Evolutionary conservation across 2,113 vertebrate species (phyloP).

Genomic region (Percina caprodes): DNA sequence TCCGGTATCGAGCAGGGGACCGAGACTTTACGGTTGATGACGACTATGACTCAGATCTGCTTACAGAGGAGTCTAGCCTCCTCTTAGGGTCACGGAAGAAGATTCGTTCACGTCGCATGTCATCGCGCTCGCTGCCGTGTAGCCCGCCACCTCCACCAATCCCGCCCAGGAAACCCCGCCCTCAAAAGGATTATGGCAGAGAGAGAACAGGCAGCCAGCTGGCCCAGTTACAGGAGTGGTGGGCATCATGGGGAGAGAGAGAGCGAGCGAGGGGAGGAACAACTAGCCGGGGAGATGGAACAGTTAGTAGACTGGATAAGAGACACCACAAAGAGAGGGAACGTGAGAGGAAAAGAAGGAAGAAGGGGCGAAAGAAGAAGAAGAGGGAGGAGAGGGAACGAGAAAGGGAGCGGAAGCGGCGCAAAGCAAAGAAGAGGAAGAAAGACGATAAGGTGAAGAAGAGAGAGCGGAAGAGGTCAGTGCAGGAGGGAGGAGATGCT

Average conservation of each 20-base stretch:
- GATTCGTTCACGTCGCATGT: slow-evolving; percentile 79
- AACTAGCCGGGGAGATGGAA: slow-evolving; percentile 30
- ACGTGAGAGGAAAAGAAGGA: slow-evolving; percentile 81
- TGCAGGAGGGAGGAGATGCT: slow-evolving; percentile 74
- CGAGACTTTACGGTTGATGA: slow-evolving; percentile 70
- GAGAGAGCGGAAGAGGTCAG: slow-evolving; percentile 78
- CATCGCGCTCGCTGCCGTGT: slow-evolving; percentile 82
- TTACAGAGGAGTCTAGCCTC: slow-evolving; percentile 85
- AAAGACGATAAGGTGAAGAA: slow-evolving; percentile 79
- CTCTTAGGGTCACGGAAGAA: slow-evolving; percentile 80
- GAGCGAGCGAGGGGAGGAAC: slow-evolving; percentile 64
- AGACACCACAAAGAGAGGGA: slow-evolving; percentile 83
- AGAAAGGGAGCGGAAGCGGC: slow-evolving; percentile 82
- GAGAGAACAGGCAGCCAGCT: slow-evolving; percentile 80
- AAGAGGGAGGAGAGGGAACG: slow-evolving; percentile 82
- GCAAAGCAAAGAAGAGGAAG: slow-evolving; percentile 84
- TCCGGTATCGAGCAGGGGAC: slow-evolving; percentile 79
- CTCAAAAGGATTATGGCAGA: slow-evolving; percentile 69
- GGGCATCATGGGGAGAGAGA: slow-evolving; percentile 84
- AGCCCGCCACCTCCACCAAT: slow-evolving; percentile 85
- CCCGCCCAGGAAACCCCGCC: slow-evolving; percentile 83
- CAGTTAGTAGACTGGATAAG: slow-evolving; percentile 73
- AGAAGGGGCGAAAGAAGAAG: slow-evolving; percentile 84
- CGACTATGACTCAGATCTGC: slow-evolving; percentile 81
- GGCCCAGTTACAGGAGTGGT: slow-evolving; percentile 86